Conservation (phyloP, 2,888 invertebrate species). For the Tolmerus cingulatus region DNA sequence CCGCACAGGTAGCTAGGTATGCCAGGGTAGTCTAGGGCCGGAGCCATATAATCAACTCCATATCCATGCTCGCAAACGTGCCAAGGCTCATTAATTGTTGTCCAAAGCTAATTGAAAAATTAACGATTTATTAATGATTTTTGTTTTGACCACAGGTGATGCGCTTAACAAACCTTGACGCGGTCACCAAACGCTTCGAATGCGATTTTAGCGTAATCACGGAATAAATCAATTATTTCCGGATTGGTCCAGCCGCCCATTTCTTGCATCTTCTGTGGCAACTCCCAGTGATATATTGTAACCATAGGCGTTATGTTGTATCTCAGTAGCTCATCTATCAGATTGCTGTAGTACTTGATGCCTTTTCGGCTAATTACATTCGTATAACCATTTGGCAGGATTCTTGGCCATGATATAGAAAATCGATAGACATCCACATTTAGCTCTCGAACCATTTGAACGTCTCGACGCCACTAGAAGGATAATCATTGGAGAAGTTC, state of each 20-base stretch:
- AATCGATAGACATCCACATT: constrained; percentile 75
- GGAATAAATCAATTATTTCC: constrained; percentile 70
- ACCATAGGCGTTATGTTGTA: constrained; percentile 76
- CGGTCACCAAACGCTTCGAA: constrained; percentile 70
- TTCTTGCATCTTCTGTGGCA: constrained; percentile 72
- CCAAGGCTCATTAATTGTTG: constrained; percentile 80
- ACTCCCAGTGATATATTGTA: constrained; percentile 77
- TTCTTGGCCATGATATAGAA: constrained; percentile 78
- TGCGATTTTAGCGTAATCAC: constrained; percentile 71
- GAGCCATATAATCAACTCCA: constrained; percentile 69
- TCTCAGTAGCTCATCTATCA: constrained; percentile 74
- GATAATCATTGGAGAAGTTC: neutral
- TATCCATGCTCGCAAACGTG: constrained; percentile 63
- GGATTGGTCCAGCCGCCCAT: constrained; percentile 75
- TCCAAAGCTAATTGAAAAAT: constrained; percentile 66
- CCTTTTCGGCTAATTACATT: constrained; percentile 74
- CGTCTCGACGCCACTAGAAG: constrained; percentile 67
- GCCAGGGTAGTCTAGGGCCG: constrained; percentile 68
- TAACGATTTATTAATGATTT: constrained; percentile 14
- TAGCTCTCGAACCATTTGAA: constrained; percentile 69
- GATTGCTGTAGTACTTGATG: constrained; percentile 77
- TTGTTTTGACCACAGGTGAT: neutral
- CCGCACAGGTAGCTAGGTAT: constrained; percentile 73
- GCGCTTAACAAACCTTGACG: constrained; percentile 63
- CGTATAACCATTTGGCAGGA: constrained; percentile 74